Base-by-base conservation (phyloP, 2,797 vertebrate species). In the Phataginus tetradactyla region DNA sequence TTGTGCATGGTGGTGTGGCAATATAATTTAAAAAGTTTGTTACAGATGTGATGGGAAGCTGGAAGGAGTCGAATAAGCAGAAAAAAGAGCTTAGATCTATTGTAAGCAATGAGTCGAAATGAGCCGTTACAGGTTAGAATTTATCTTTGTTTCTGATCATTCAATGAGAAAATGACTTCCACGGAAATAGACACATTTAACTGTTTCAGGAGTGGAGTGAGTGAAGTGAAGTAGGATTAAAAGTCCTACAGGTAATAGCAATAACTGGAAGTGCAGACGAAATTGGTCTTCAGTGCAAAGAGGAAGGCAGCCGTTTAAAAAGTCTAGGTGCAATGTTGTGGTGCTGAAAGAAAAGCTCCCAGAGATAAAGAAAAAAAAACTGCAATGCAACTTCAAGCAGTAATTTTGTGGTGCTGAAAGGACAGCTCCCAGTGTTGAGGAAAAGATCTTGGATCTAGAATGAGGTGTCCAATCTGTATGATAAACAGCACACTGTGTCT, bases 21-120 rank as follows among this genome's bases (percentile, higher is more conserved):
- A 98, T 98, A 98, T 99, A 20, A 96, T 98, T 99, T 98, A 98
- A 98, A 98, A 99, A 98, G 98, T 98, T 99, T 99, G 99, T 99
- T 99, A 99, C 98, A 98, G 98, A 99, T 99, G 99, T 98, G 98
- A 99, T 99, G 99, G 98, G 98, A 99, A 99, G 99, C 99, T 98
- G 98, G 98, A 99, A 99, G 99, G 98, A 99, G 98, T 99, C 98
- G 98, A 99, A 99, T 99, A 99, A 99, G 99, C 99, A 99, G 99
- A 98, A 99, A 99, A 99, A 98, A 98, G 98, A 98, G 99, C 98
- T 99, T 99, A 99, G 98, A 98, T 99, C 98, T 99, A 98, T 98
- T 99, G 98, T 99, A 99, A 99, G 98, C 99, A 99, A 99, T 99
- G 99, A 99, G 98, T 99, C 99, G 98, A 98, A 99, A 99, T 99